Evolutionary conservation across 2,888 invertebrate genomes (phyloP).

Genomic region (Polymixis lichenea): DNA sequence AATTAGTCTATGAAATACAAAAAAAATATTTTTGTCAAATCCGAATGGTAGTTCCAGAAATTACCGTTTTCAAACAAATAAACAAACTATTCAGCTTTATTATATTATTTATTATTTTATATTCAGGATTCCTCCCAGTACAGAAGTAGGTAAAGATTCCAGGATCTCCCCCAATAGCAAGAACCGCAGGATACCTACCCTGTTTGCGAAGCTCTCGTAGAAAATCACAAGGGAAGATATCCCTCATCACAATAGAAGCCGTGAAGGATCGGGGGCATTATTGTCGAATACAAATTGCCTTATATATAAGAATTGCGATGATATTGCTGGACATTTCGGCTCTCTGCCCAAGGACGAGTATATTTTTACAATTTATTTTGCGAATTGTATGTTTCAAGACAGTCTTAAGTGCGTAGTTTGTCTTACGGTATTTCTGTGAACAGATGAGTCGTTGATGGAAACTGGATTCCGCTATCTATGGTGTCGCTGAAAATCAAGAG

Average conservation of each 20-base stretch:
- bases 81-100: no score
- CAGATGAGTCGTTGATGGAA: neutral
- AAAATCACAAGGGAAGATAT: conserved; percentile 56
- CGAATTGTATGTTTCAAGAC: conserved; percentile 22
- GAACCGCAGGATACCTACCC: conserved; percentile 3
- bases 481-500: no score
- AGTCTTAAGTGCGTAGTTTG: conserved; percentile 27
- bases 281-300: conserved; percentile 73
- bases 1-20: no score
- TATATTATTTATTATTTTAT: no score
- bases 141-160: neutral
- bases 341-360: conserved; percentile 49
- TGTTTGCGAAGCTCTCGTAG: conserved; percentile 10
- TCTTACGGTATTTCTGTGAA: conserved; percentile 15
- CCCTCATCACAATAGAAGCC: conserved; percentile 50
- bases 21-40: no score
- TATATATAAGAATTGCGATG: conserved; percentile 71
- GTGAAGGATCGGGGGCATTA: conserved; percentile 64
- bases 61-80: no score
- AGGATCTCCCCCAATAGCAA: neutral
- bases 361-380: conserved; percentile 54
- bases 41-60: no score
- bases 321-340: conserved; percentile 63
- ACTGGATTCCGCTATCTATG: neutral
- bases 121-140: no score